A percentile compares a stretch with the other conserved stretches of the same genome.
Evolutionary conservation across 2,888 invertebrate genomes (phyloP).

Genomic region (Drosophila incognita): DNA sequence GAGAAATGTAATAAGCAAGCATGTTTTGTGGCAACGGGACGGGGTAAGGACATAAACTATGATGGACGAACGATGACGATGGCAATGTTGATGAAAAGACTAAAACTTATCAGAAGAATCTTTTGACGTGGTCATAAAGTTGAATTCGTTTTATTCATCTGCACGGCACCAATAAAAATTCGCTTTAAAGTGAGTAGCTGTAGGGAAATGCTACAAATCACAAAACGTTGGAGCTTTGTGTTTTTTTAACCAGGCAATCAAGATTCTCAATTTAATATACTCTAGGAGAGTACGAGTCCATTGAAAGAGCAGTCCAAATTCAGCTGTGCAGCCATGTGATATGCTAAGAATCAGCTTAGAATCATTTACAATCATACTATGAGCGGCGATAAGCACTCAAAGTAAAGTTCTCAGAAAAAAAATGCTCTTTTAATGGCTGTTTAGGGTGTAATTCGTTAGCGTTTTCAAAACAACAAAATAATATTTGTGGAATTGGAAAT

Average conservation of each 20-base stretch:
- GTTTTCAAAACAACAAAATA: neutral
- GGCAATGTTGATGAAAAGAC: slow-evolving; percentile 23
- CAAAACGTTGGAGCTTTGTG: neutral
- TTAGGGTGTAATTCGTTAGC: neutral
- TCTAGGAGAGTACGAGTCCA: neutral
- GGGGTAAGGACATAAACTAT: slow-evolving; percentile 48
- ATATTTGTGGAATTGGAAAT: neutral
- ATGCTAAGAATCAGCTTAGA: neutral
- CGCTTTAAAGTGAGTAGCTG: slow-evolving; percentile 16
- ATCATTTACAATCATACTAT: neutral
- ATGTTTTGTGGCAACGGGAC: slow-evolving; percentile 15
- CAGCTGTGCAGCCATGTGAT: neutral
- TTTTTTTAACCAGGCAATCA: neutral
- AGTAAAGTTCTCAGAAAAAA: too few species aligned
- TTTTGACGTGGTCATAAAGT: slow-evolving; percentile 48
- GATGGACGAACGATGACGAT: slow-evolving; percentile 47
- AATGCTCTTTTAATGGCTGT: too few species aligned
- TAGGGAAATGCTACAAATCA: slow-evolving; percentile 17
- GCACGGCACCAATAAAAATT: slow-evolving; percentile 43
- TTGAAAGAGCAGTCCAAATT: neutral
- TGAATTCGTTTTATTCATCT: slow-evolving; percentile 48
- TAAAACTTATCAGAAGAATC: slow-evolving; percentile 39
- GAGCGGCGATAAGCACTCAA: neutral
- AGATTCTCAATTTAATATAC: slow-evolving; percentile 6
- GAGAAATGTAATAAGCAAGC: slow-evolving; percentile 57